These are phyloP conservation scores for Labia minor DNA, from an alignment of 2,888 invertebrate genomes.

Conservation along the genomic window DNA sequence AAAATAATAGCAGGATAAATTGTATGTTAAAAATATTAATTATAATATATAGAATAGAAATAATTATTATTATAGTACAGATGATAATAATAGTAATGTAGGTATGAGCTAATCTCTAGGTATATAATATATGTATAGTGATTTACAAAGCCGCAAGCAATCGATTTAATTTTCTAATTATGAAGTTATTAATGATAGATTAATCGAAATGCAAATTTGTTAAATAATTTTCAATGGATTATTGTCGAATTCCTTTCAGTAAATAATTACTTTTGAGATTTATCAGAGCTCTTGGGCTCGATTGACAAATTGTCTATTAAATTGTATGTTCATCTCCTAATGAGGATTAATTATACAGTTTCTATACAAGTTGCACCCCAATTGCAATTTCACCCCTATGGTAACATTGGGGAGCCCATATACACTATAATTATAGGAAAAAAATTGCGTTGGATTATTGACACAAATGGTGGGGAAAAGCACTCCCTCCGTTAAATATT, in stretches of 20 bases:
- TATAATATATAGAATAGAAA: too few species aligned
- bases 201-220: background rate
- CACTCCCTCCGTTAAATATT: too few species aligned
- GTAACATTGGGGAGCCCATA: background rate
- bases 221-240: background rate
- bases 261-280: slow-evolving; percentile 2
- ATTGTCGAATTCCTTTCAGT: background rate
- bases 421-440: background rate
- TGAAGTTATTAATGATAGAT: too few species aligned
- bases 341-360: slow-evolving; percentile 1
- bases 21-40: too few species aligned
- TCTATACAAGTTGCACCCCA: background rate
- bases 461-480: background rate
- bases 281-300: background rate
- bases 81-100: too few species aligned
- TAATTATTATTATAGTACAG: too few species aligned
- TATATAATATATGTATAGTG: too few species aligned
- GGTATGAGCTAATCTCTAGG: too few species aligned
- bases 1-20: too few species aligned
- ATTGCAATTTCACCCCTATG: background rate
- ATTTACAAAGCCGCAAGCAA: too few species aligned
- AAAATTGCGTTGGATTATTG: background rate
- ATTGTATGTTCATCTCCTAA: slow-evolving; percentile 13
- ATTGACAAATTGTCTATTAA: background rate
- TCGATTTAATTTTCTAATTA: too few species aligned